Evolutionary conservation across 1,140 invertebrate species (phyloP), one percentile per base, ranked within the genome.

Genomic region (Drosophila tsacasi): DNA sequence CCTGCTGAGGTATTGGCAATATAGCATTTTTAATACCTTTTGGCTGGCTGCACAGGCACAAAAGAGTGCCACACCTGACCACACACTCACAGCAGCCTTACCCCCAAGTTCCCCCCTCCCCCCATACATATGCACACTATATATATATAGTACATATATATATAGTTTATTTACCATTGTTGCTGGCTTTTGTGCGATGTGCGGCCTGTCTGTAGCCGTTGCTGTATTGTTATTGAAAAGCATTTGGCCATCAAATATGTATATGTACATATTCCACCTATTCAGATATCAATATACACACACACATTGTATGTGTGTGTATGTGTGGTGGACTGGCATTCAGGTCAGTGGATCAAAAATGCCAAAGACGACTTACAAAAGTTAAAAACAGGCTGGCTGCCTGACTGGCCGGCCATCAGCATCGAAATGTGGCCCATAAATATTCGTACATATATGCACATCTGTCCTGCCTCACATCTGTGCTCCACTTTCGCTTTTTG

Each of bases 221-320:
- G 67, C 46, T 63, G 66, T 63, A 46, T 60, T 79, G 68, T 77
- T 87, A 87, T 87, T 81, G 84, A 87, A 87, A 89, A 89, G 84
- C 77, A 89, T 83, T 87, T 87, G 84, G 84, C 80, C 84, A 89
- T 87, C 84, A 87, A 87, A 87, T 83, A 89, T 89, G 84, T 86
- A 60, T 79, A 61, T 68, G 58, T 63, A 42, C 13, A 59, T 44
- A 46, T 47, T 71, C 65, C 10, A 30, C 46, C 44, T 59, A 72
- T 72, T 64, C 64, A 54, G 58, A 74, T 64, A 50, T 71, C 59
- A 67, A 80, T 69, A 50, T 25, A 46, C 57, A 59, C 54, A 46
- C 40, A 60, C 4, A 25, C n/a, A n/a, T n/a, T 25, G 32, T 23
- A 35, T 30, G 2, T 25, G n/a, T 39, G 30, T 23, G 49, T 23